Evolutionary conservation across 2,797 vertebrate species (phyloP), one percentile per base, ranked within the genome.

Genomic region (Anas georgica): DNA sequence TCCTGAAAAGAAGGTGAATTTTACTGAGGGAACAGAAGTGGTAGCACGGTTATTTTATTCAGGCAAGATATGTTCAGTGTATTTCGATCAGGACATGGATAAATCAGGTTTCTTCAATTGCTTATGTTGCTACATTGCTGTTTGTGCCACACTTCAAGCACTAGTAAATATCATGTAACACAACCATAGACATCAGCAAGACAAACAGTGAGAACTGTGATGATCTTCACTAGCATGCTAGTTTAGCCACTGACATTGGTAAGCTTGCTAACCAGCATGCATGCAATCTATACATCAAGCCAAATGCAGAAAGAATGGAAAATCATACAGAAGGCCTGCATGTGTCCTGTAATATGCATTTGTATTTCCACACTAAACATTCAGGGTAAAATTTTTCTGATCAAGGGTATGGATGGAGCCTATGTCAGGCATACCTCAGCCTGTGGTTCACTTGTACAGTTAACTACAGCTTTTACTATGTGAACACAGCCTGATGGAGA

Each of bases 121-220:
- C 37, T 73, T 45, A 45, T 45, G 43, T 45, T 45, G 43, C 9
- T 45, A 45, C 43, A 18, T 45, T 45, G 43, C 43, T 45, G 43
- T 45, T 45, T 22, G 5, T 11, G 12, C 4, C 18, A 1, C 20
- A 9, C 22, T 10, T 3, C 46, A 23, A 59, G 18, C 9, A 21
- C 50, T 12, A 2, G 22, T 14, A 15, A 25, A 28, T 8, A 52
- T 64, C 63, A 9, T 68, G 67, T 54, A 74, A 83, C 39, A 68
- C 26, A n/a, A 33, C 52, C 62, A 31, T 67, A 62, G 83, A 22
- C 28, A 21, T 59, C 75, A 21, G 26, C 7, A 54, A 43, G 33
- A 21, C 31, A 4, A 0, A 26, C 1, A 17, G 37, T 8, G 20
- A 33, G 55, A 52, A 50, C 1, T 0, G 22, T 12, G 12, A 28